Percentiles rank a stretch among this genome's conserved stretches.
Evolutionary conservation across 1,140 invertebrate species (phyloP).

Genomic region (Archegozetes longisetosus): DNA sequence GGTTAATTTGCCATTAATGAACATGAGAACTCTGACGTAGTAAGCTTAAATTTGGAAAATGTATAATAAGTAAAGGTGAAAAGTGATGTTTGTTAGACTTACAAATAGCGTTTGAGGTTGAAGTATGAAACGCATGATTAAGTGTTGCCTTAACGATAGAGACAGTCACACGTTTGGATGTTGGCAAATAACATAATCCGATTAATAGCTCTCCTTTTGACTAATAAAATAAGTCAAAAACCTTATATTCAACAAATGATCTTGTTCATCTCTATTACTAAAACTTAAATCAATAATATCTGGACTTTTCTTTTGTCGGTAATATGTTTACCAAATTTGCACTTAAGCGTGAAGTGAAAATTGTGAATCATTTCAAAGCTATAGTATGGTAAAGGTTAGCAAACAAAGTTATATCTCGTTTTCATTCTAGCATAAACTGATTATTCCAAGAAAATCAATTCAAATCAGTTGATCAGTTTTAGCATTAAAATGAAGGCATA

Average conservation of each 20-base stretch:
- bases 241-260: not conserved
- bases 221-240: slow-evolving; percentile 17
- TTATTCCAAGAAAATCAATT: too few species aligned
- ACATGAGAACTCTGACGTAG: slow-evolving; percentile 35
- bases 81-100: not conserved
- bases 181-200: slow-evolving; percentile 39
- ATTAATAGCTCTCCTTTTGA: slow-evolving; percentile 34
- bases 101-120: not conserved
- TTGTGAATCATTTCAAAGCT: too few species aligned
- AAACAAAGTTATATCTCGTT: too few species aligned
- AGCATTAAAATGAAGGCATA: too few species aligned
- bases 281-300: too few species aligned
- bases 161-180: slow-evolving; percentile 37
- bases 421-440: too few species aligned
- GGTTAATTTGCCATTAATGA: slow-evolving; percentile 35
- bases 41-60: slow-evolving; percentile 29
- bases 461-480: too few species aligned
- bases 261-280: too few species aligned
- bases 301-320: too few species aligned
- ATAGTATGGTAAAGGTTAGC: too few species aligned
- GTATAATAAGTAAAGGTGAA: not conserved
- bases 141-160: slow-evolving; percentile 33
- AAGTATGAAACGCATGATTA: not conserved
- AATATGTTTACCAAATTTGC: too few species aligned
- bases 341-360: too few species aligned